phyloP scores from a whole-genome alignment of 2,797 vertebrate genomes.

The Rallus crepitans region DNA sequence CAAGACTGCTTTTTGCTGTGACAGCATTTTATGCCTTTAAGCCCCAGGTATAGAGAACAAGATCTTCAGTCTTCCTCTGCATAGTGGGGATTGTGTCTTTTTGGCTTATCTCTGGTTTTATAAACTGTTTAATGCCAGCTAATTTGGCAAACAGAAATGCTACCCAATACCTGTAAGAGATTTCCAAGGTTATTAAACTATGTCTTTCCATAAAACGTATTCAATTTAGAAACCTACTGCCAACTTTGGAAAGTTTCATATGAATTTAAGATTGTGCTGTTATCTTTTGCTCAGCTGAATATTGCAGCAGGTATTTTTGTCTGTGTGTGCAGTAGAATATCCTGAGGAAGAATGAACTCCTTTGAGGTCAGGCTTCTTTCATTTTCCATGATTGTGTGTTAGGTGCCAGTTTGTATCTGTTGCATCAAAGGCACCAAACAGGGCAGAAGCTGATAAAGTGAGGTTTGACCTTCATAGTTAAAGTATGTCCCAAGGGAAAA shows the following conservation, averaged over 20 bases:
- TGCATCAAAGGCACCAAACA: neutral
- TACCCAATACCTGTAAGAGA: neutral
- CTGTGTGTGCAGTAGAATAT: neutral
- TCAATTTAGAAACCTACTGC: neutral
- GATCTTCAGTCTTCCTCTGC: neutral
- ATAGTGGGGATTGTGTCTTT: neutral
- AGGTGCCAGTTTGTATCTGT: neutral
- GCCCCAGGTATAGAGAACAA: neutral
- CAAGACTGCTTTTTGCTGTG: neutral
- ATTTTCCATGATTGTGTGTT: neutral
- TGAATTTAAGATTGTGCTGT: neutral
- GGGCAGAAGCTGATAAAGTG: neutral
- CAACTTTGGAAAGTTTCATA: neutral
- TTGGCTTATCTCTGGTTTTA: neutral
- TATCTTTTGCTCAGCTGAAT: neutral
- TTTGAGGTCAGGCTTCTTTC: neutral
- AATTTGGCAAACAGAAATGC: neutral
- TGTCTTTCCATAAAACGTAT: neutral
- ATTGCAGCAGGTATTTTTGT: neutral
- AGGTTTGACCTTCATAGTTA: neutral
- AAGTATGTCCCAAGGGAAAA: neutral
- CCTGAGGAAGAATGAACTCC: neutral
- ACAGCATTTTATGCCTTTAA: neutral
- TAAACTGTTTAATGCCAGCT: neutral
- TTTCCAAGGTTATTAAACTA: neutral